These are phyloP conservation scores for Apaloderma vittatum DNA, from an alignment of 2,113 vertebrate genomes.

Conservation along the genomic window DNA sequence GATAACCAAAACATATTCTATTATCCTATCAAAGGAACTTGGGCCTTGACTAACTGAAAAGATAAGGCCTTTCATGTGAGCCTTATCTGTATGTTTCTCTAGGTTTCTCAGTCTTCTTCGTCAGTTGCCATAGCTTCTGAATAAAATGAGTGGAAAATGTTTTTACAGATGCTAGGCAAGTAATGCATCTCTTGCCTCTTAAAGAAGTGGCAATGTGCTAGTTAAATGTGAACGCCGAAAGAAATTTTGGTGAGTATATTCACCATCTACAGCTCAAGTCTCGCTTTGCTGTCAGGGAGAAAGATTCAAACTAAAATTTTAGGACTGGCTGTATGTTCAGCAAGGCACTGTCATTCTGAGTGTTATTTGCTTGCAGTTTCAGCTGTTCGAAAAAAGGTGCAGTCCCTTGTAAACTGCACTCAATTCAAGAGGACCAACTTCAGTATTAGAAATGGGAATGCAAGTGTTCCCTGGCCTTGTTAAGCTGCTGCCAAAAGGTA, in stretches of 20 bases:
- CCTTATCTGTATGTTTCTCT: conserved; percentile 1
- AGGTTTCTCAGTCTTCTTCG: conserved; percentile 15
- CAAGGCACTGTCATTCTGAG: neutral
- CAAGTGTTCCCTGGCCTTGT: neutral
- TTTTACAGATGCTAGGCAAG: neutral
- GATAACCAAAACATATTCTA: neutral
- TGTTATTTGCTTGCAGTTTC: neutral
- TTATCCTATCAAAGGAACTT: neutral
- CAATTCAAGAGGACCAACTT: neutral
- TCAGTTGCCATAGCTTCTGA: conserved; percentile 13
- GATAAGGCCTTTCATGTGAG: conserved; percentile 18
- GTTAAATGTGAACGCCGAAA: neutral
- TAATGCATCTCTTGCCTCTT: neutral
- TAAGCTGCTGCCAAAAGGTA: neutral
- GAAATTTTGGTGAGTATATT: neutral
- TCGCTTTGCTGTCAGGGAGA: neutral
- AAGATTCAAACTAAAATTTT: neutral
- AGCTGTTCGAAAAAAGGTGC: neutral
- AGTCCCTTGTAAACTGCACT: neutral
- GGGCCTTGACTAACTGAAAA: conserved; percentile 15
- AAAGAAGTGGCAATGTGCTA: neutral
- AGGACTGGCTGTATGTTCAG: neutral
- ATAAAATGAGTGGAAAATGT: conserved; percentile 10
- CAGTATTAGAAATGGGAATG: neutral
- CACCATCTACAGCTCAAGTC: neutral